Base-by-base conservation (phyloP, 1,140 invertebrate genomes). In the Leptinotarsa undecemlineata region DNA sequence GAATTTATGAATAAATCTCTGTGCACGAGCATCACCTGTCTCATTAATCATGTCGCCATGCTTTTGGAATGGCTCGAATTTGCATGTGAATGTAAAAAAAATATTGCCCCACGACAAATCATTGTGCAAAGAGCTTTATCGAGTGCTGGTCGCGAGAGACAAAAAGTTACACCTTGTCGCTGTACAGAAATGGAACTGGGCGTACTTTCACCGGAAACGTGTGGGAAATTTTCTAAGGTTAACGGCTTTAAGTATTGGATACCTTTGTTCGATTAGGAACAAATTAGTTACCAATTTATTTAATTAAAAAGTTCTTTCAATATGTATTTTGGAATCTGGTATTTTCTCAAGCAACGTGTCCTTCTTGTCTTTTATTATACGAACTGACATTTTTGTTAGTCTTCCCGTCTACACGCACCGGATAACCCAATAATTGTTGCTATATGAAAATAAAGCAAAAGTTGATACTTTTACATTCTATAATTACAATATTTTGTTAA, bases 191-290 rank as follows among this genome's bases (percentile, higher is more conserved):
- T 57, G 51, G 51, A 19, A 57, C 15, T 57, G 51, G 15, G 51
- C 15, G 51, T 57, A 57, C 51, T 57, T 57, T 57, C 51, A 57
- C 17, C 51, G 51, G 51, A 57, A 57, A 57, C 51, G 51, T 57
- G 51, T 57, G 51, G 51, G 51, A 57, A 57, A 57, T 15, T 19
- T 4, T 15, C 17, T 17, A 19, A 57, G 51, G 51, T 57, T 57
- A 57, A 57, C 51, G 51, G 33, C 33, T 42, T 42, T 11, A 1
- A 42, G 33, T 42, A 11, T 42, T 42, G 8, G 33, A 42, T 42
- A 11, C 33, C 1, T 42, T 42, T 42, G 33, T 42, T 42, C 33
- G 8, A 42, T 42, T 42, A 42, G 33, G 33, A 42, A 11, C 33
- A 42, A 42, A 42, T 42, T 8, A 8, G 2, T 8, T 42, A 8